Conservation (phyloP, 2,113 vertebrate species). For the Orthonyx spaldingii region DNA sequence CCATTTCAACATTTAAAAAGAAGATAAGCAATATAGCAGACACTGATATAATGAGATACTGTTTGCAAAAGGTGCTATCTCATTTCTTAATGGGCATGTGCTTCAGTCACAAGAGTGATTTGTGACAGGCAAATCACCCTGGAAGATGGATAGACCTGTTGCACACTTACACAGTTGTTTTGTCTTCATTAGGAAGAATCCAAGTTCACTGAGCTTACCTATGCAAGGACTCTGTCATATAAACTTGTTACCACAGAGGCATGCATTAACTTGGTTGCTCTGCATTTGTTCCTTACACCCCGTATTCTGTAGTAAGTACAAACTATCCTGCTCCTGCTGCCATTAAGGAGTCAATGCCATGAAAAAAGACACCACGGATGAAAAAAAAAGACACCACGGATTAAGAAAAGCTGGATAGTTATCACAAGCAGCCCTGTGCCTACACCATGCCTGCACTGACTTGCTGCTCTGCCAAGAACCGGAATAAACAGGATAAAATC, state of each 20-base stretch:
- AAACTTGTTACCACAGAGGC: not conserved
- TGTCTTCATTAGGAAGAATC: not conserved
- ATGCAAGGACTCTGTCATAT: fast-evolving
- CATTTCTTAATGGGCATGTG: not conserved
- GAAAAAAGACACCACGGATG: not conserved
- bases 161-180: not conserved
- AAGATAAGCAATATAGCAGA: not conserved
- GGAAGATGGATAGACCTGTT: not conserved
- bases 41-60: not conserved
- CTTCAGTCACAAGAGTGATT: not conserved
- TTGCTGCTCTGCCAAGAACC: not conserved
- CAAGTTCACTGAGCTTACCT: not conserved
- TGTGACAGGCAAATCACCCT: not conserved
- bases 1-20: not conserved
- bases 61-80: not conserved
- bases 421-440: not conserved
- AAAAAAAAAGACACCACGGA: not conserved
- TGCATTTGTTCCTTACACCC: not conserved
- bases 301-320: not conserved
- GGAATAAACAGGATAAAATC: not conserved
- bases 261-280: fast-evolving
- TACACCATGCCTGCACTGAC: not conserved
- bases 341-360: not conserved
- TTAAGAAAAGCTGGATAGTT: no score
- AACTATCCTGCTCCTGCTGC: not conserved